phyloP scores from a whole-genome alignment of 2,113 vertebrate species.

The Siniperca chuatsi region DNA sequence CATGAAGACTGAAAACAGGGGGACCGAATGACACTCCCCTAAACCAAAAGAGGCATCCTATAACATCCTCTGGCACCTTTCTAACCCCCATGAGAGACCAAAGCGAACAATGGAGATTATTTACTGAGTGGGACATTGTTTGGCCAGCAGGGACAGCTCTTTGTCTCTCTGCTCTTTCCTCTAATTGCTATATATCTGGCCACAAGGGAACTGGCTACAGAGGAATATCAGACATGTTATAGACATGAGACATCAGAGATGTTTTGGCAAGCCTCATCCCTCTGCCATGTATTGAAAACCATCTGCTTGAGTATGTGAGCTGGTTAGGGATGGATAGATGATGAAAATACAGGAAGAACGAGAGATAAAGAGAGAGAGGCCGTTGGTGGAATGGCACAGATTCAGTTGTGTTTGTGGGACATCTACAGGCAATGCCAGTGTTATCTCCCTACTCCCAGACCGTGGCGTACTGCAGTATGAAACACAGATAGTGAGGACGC shows the following conservation, averaged over 20 bases:
- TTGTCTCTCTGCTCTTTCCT: conserved; percentile 53
- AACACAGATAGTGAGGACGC: conserved; percentile 53
- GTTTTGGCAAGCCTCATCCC: conserved; percentile 54
- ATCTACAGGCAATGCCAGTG: conserved; percentile 56
- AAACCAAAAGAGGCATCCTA: neutral
- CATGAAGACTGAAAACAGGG: neutral
- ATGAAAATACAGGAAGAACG: conserved; percentile 27
- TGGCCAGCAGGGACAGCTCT: conserved; percentile 38
- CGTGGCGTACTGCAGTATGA: conserved; percentile 50
- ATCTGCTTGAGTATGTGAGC: conserved; percentile 59
- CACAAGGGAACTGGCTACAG: conserved; percentile 47
- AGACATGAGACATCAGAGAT: neutral
- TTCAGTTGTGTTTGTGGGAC: conserved; percentile 62
- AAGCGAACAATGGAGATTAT: conserved; percentile 53
- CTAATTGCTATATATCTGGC: conserved; percentile 44
- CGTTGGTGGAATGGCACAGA: conserved; percentile 45
- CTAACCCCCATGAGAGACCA: conserved; percentile 31
- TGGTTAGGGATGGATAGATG: conserved; percentile 42
- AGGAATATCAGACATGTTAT: conserved; percentile 55
- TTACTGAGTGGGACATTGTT: conserved; percentile 51
- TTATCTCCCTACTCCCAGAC: conserved; percentile 71
- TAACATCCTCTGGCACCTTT: conserved; percentile 25
- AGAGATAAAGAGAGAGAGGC: conserved; percentile 22
- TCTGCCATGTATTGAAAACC: conserved; percentile 61
- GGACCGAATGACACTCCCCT: conserved; percentile 9